Conservation (phyloP, 2,888 invertebrate genomes). For the Eupithecia subfuscata region DNA sequence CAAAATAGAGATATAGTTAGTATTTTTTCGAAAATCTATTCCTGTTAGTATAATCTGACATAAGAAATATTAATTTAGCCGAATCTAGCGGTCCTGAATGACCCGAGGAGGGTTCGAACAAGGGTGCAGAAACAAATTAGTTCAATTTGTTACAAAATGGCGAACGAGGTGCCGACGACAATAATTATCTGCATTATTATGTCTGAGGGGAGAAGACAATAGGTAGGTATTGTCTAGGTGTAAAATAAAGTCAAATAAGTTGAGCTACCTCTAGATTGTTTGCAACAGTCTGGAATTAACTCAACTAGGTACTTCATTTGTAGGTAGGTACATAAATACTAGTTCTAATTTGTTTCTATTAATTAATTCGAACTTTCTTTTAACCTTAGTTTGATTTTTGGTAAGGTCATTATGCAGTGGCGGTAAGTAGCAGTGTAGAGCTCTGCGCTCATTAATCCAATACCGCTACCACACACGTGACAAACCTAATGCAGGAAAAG, state of each 20-base stretch:
- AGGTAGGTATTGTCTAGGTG: neutral
- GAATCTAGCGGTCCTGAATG: slow-evolving; percentile 7
- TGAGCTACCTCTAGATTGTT: neutral
- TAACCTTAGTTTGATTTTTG: too few species aligned
- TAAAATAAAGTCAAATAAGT: neutral
- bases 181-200: slow-evolving; percentile 44
- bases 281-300: neutral
- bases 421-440: too few species aligned
- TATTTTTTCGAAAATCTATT: too few species aligned
- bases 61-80: neutral
- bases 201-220: neutral
- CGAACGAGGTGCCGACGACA: slow-evolving; percentile 49
- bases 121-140: slow-evolving; percentile 55
- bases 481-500: too few species aligned
- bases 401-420: too few species aligned
- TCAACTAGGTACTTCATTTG: neutral
- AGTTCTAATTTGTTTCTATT: too few species aligned
- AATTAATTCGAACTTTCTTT: too few species aligned
- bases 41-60: neutral
- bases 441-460: too few species aligned
- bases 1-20: neutral
- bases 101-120: neutral
- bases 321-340: too few species aligned
- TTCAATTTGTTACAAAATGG: slow-evolving; percentile 68
- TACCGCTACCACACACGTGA: too few species aligned